These are phyloP conservation scores for Hippocampus barbouri DNA, from an alignment of 2,113 vertebrate species.

Conservation along the genomic window DNA sequence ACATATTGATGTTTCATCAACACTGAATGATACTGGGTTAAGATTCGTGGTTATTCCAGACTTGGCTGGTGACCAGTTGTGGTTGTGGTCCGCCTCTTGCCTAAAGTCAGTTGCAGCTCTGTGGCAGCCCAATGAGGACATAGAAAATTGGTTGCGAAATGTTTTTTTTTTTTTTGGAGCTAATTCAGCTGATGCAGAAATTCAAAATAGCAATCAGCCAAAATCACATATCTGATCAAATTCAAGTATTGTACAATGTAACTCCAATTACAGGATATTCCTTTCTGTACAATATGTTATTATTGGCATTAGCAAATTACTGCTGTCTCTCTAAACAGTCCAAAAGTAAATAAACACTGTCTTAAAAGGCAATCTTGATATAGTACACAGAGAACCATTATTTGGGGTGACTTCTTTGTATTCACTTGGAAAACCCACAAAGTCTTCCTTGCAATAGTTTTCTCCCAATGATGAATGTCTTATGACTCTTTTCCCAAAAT, in stretches of 20 bases:
- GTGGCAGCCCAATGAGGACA: too few relatives aligned
- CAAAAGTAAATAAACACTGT: constrained; percentile 18
- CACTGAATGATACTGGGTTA: too few relatives aligned
- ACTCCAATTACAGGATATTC: not conserved
- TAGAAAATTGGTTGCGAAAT: too few relatives aligned
- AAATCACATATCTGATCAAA: not conserved
- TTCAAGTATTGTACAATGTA: not conserved
- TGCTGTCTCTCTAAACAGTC: not conserved
- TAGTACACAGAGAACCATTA: too few relatives aligned
- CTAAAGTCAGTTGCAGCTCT: too few relatives aligned
- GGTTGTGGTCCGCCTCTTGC: too few relatives aligned
- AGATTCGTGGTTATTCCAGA: too few relatives aligned
- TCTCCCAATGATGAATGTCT: constrained; percentile 62
- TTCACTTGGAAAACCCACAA: constrained; percentile 31
- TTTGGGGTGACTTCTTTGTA: constrained; percentile 1
- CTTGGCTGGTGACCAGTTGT: too few relatives aligned
- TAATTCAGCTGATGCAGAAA: too few relatives aligned
- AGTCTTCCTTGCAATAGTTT: constrained; percentile 20
- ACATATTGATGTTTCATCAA: too few relatives aligned
- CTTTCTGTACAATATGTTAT: constrained; percentile 1
- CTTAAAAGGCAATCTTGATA: constrained; percentile 8
- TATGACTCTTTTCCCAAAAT: constrained; percentile 31
- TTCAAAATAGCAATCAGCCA: too few relatives aligned
- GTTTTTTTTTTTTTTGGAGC: too few relatives aligned
- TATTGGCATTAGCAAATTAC: constrained; percentile 15